Evolutionary conservation across 1,140 invertebrate species (phyloP), one percentile per base, ranked within the genome.

Genomic region (Papilio dardanus): DNA sequence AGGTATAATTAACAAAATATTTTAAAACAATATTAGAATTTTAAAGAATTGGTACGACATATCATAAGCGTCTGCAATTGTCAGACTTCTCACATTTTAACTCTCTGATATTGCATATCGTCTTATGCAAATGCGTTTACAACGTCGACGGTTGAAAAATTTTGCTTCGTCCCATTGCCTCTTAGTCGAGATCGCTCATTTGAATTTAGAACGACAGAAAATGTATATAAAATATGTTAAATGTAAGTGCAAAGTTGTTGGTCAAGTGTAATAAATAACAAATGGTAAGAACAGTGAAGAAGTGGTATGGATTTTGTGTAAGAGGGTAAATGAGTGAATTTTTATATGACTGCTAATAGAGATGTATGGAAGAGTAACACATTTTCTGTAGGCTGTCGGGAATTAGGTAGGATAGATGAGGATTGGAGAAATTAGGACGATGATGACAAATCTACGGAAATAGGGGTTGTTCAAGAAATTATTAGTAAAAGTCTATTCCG

Each of bases 131-230:
- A 69, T 69, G n/a, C 3, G 28, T 40, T 69, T 0, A n/a, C 6
- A 50, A 50, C 46, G 14, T 66, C 28, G 62, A 35, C 16, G 67
- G 19, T n/a, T 21, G n/a, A 69, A 69, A 69, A 40, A 69, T 37
- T n/a, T 7, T 21, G 33, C 19, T 69, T 21, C 67, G 67, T 40
- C 19, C 67, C 67, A 40, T 69, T 40, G 35, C 67, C 67, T 24
- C 19, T 69, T 40, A 12, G 19, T 35, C 19, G 31, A 33, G 19
- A n/a, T 33, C 33, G 8, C 30, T 68, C 31, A 21, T 68, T 35
- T 68, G 33, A 35, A 68, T 35, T 54, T 54, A 54, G 24, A 54
- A 54, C 50, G 50, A 21, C 21, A 12, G 50, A 24, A 19, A 54
- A 54, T 54, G 50, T 54, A 54, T 54, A 28, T 24, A 54, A 54